Conservation (phyloP, 2,797 vertebrate species). For the Eidolon dupreanum region DNA sequence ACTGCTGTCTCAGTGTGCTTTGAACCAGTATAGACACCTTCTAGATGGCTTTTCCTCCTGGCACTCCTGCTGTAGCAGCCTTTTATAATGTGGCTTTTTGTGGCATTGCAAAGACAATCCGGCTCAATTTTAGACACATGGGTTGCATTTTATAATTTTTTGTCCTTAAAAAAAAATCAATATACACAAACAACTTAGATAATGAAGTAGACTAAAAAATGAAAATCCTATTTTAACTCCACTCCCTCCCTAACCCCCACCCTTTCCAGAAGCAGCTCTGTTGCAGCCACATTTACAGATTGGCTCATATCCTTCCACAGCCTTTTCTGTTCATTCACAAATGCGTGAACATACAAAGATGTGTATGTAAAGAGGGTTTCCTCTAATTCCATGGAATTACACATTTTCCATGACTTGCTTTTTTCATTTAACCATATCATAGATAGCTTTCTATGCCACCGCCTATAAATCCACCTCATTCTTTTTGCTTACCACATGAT, state of each 20-base stretch:
- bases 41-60: neutral
- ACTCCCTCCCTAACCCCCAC: neutral
- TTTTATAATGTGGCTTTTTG: neutral
- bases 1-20: neutral
- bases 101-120: accelerated
- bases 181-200: neutral
- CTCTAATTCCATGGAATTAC: neutral
- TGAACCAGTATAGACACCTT: neutral
- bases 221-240: neutral
- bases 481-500: neutral
- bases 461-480: neutral
- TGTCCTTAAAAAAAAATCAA: neutral
- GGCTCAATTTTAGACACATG: neutral
- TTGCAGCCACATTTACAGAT: neutral
- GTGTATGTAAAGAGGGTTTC: neutral
- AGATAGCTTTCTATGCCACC: neutral
- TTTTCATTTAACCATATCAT: neutral
- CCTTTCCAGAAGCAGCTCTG: neutral
- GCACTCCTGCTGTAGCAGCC: neutral
- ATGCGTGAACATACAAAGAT: neutral
- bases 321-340: neutral
- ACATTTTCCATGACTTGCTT: neutral
- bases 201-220: neutral
- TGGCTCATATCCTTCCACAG: neutral
- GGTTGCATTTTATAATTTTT: neutral